Conservation (phyloP, 1,140 invertebrate genomes). For the Gonioctena quinquepunctata region DNA sequence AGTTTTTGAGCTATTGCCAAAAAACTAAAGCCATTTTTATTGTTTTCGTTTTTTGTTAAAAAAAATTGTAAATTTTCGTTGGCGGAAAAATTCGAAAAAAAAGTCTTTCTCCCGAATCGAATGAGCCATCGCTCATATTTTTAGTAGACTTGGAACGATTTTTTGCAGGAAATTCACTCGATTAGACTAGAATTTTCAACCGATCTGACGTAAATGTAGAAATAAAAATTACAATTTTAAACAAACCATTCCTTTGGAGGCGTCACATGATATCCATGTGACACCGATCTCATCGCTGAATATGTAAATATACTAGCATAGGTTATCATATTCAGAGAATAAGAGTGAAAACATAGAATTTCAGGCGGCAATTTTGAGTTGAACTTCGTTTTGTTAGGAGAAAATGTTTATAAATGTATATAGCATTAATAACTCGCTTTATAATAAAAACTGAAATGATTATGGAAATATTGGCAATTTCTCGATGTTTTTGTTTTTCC, state of each 20-base stretch:
- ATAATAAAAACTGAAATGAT: background rate
- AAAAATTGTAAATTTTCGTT: too few relatives aligned
- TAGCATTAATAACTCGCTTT: slow-evolving; percentile 4
- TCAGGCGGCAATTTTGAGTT: background rate
- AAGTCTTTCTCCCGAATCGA: too few relatives aligned
- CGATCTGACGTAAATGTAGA: background rate
- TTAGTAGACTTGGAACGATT: too few relatives aligned
- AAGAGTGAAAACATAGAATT: background rate
- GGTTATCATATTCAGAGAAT: slow-evolving; percentile 1
- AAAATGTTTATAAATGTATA: slow-evolving; percentile 19
- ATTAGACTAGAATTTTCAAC: background rate
- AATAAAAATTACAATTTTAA: background rate
- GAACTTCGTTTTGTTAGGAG: background rate
- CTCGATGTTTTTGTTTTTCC: background rate
- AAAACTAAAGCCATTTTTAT: too few relatives aligned
- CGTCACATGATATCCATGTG: background rate
- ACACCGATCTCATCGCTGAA: background rate
- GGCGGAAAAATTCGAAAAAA: too few relatives aligned
- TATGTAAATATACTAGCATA: background rate
- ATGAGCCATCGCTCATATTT: too few relatives aligned
- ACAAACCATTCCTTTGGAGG: background rate
- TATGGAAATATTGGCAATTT: slow-evolving; percentile 1
- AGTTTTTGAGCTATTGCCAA: too few relatives aligned
- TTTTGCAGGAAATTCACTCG: too few relatives aligned
- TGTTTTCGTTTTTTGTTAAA: too few relatives aligned